Percentiles rank a stretch among this genome's conserved stretches.
Evolutionary conservation across 2,113 vertebrate species (phyloP).

Genomic region (Psittacula cyanocephala): DNA sequence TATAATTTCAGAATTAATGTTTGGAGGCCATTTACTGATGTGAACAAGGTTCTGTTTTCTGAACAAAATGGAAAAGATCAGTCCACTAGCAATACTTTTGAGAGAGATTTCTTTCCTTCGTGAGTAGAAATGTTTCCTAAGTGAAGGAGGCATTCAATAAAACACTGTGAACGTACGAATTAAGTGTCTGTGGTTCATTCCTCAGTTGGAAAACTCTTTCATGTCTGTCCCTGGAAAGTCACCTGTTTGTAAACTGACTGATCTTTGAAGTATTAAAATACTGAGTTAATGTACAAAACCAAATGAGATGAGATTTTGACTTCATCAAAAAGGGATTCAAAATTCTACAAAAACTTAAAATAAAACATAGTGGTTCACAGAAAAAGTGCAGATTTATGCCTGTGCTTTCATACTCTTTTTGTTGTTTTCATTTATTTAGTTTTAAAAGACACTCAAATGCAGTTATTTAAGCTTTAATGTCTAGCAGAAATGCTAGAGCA

Average conservation of each 20-base stretch:
- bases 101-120: background rate
- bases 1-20: fast-evolving
- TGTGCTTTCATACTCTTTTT: background rate
- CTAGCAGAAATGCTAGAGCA: background rate
- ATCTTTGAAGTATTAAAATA: background rate
- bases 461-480: background rate
- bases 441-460: background rate
- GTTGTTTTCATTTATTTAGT: background rate
- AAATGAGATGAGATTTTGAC: background rate
- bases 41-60: background rate
- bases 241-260: background rate
- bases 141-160: background rate
- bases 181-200: fast-evolving
- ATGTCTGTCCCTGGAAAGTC: background rate
- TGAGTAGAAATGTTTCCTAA: background rate
- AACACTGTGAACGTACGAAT: background rate
- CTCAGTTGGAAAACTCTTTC: background rate
- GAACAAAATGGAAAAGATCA: background rate
- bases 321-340: background rate
- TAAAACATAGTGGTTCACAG: background rate
- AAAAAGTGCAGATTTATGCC: background rate
- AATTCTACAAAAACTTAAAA: background rate
- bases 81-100: background rate
- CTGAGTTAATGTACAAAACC: background rate
- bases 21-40: background rate